phyloP scores from a whole-genome alignment of 2,888 invertebrate genomes.

The Diaprepes abbreviatus region DNA sequence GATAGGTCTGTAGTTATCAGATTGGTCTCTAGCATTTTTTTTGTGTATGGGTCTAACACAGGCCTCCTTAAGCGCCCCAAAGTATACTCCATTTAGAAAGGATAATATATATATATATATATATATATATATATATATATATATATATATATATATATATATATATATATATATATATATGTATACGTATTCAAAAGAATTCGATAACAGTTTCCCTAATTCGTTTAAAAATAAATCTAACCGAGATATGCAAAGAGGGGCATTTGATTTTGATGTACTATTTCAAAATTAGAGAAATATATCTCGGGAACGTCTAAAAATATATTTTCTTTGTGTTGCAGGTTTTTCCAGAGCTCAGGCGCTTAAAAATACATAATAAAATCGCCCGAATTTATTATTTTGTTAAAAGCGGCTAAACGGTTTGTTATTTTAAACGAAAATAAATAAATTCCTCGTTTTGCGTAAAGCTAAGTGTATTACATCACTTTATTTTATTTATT shows the following conservation, averaged over 20 bases:
- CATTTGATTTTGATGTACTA: slow-evolving; percentile 41
- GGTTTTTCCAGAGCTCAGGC: slow-evolving; percentile 23
- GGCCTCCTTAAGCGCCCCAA: too few species aligned
- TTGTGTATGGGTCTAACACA: too few species aligned
- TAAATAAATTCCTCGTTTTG: slow-evolving; percentile 35
- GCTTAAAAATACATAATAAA: slow-evolving; percentile 39
- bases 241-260: slow-evolving; percentile 40
- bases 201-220: background rate
- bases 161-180: too few species aligned
- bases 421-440: slow-evolving; percentile 38
- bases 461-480: slow-evolving; percentile 29
- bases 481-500: slow-evolving; percentile 33
- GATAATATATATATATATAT: too few species aligned
- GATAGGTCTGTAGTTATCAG: too few species aligned
- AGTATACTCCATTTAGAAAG: too few species aligned
- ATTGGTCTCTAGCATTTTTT: too few species aligned
- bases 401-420: slow-evolving; percentile 38
- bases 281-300: slow-evolving; percentile 44
- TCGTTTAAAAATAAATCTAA: slow-evolving; percentile 34
- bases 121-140: too few species aligned
- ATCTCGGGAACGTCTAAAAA: slow-evolving; percentile 44
- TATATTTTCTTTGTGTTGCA: slow-evolving; percentile 38
- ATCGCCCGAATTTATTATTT: slow-evolving; percentile 39
- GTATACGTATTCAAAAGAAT: background rate
- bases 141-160: too few species aligned